These are phyloP conservation scores for Calycopis cecrops DNA, from an alignment of 1,140 invertebrate genomes.

Conservation along the genomic window DNA sequence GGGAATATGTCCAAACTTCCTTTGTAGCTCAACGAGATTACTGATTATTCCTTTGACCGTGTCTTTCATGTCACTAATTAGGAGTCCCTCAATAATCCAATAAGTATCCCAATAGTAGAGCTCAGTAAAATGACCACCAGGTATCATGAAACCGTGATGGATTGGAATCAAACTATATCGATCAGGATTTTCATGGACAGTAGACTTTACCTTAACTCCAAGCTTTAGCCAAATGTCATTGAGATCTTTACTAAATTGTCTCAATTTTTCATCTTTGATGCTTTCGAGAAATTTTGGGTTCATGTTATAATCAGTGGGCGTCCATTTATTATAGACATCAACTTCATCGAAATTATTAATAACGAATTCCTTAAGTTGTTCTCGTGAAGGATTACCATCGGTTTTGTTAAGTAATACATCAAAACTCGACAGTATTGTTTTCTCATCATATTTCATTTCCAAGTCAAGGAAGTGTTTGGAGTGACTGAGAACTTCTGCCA, in stretches of 20 bases:
- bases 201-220: too few species aligned
- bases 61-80: conserved; percentile 83
- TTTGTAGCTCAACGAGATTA: conserved; percentile 82
- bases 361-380: conserved; percentile 78
- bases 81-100: conserved; percentile 89
- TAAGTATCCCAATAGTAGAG: conserved; percentile 94
- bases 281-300: conserved; percentile 66
- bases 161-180: conserved; percentile 78
- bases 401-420: conserved; percentile 78
- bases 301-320: neutral
- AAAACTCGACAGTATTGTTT: conserved; percentile 75
- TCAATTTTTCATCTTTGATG: too few species aligned
- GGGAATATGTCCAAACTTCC: conserved; percentile 82
- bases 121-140: conserved; percentile 90
- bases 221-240: conserved; percentile 41
- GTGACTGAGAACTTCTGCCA: conserved; percentile 82
- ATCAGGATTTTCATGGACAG: too few species aligned
- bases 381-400: conserved; percentile 70
- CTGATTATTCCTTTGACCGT: conserved; percentile 86
- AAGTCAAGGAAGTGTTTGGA: conserved; percentile 92
- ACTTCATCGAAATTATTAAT: conserved; percentile 60
- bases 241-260: conserved; percentile 75
- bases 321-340: conserved; percentile 54
- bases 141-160: conserved; percentile 86
- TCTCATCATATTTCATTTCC: conserved; percentile 39